Base-by-base conservation (phyloP, 2,797 vertebrate species). In the Fistularia tabacaria region DNA sequence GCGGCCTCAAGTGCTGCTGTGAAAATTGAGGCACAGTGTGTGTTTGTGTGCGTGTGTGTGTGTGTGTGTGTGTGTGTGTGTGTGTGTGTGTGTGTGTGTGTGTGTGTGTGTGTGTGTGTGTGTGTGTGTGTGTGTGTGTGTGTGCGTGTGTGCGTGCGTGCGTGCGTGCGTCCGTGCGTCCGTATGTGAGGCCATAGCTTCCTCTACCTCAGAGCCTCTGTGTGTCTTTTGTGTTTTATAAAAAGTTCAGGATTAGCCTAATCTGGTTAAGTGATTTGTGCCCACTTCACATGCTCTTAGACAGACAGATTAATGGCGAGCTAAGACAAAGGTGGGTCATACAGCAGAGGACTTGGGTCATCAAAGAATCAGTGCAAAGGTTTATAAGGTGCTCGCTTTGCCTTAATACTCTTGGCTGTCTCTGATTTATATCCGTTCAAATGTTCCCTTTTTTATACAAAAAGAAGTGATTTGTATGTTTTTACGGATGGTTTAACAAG, bases 211-310 rank as follows among this genome's bases (percentile, higher is more conserved):
- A 25, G 46, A 60, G 47, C 56, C 61, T 64, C 10, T 9, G 15
- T 36, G n/a, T 67, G 66, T 51, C 66, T 44, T 54, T 50, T 59
- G 66, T 57, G 81, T 66, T 89, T 85, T 90, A 89, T 86, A 85
- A 89, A 91, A 90, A 83, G 88, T 77, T 74, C 71, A 64, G 85
- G 90, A 89, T 91, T 88, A 87, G 74, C 66, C 69, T 89, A 89
- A 91, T 91, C 88, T 88, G 67, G 76, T 90, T 90, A 91, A 86
- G 86, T 79, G 85, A 89, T 92, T 92, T 89, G 77, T 63, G 46
- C 40, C 62, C 55, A 67, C 75, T 83, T 88, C 66, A 69, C 84
- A 76, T 85, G 82, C 72, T 84, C 69, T 82, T 75, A 73, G 78
- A 78, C 62, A 50, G 54, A 57, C 72, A 81, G 79, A 82, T 85